Conservation (phyloP, 2,888 invertebrate species). For the Oligia strigilis region DNA sequence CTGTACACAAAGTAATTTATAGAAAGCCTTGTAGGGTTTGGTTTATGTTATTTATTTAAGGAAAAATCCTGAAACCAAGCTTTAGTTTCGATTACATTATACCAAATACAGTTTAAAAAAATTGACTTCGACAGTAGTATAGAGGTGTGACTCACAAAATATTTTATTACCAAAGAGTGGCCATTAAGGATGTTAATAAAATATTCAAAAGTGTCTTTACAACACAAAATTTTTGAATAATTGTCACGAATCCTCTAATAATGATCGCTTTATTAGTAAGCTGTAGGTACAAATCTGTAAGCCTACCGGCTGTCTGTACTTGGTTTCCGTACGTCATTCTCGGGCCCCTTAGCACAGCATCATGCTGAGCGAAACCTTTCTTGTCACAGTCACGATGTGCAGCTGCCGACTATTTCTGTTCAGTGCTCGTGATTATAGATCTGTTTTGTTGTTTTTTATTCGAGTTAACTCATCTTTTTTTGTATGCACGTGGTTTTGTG, state of each 20-base stretch:
- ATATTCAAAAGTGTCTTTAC: neutral
- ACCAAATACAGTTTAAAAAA: neutral
- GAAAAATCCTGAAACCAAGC: neutral
- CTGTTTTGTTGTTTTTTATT: neutral
- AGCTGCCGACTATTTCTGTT: neutral
- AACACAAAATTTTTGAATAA: neutral
- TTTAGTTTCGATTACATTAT: neutral
- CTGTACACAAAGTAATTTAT: neutral
- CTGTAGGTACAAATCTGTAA: neutral
- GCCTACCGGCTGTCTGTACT: neutral
- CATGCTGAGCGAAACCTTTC: neutral
- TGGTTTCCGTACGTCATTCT: neutral
- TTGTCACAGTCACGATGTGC: neutral
- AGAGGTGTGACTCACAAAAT: neutral
- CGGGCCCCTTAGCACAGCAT: neutral
- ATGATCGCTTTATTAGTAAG: neutral
- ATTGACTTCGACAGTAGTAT: neutral
- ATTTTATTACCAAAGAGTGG: neutral
- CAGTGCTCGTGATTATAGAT: neutral
- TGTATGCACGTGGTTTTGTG: neutral
- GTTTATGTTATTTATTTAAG: conserved; percentile 5
- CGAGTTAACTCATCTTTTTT: neutral
- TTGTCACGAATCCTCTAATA: neutral
- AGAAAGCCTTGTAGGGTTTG: neutral
- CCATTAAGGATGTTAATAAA: neutral